A percentile compares a stretch with the other conserved stretches of the same genome.
These are phyloP conservation scores for Cerastis rubricosa DNA, from an alignment of 2,888 invertebrate genomes.

Conservation along the genomic window DNA sequence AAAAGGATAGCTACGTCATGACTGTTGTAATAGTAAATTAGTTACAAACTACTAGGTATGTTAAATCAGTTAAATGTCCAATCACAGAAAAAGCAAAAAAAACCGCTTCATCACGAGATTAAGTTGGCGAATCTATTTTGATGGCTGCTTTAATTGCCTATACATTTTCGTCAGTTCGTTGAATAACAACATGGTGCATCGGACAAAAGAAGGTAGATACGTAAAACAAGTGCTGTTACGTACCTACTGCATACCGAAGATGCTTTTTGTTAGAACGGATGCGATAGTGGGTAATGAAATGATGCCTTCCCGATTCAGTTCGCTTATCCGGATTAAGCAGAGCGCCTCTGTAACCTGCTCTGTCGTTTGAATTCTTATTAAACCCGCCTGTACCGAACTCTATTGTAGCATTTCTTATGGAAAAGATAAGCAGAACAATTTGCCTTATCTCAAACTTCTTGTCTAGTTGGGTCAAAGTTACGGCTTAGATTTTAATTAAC, in stretches of 20 bases:
- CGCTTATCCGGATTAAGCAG: constrained; percentile 81
- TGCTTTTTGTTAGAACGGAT: constrained; percentile 79
- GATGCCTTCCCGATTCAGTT: constrained; percentile 78
- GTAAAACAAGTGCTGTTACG: constrained; percentile 47
- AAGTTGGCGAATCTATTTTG: neutral
- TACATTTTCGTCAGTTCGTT: constrained; percentile 19
- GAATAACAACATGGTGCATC: constrained; percentile 50
- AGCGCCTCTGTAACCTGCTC: constrained; percentile 83
- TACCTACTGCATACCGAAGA: constrained; percentile 67
- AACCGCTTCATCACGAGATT: neutral
- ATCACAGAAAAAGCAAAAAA: neutral
- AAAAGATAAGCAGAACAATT: constrained; percentile 79
- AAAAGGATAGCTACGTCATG: neutral
- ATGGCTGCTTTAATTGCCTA: neutral
- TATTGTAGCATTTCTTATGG: constrained; percentile 72
- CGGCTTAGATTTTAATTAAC: constrained; percentile 28
- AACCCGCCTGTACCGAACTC: constrained; percentile 67
- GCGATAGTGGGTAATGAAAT: constrained; percentile 82
- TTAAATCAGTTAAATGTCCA: neutral
- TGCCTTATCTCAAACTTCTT: constrained; percentile 72
- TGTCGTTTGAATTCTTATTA: constrained; percentile 81
- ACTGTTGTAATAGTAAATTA: neutral
- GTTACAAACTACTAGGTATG: neutral
- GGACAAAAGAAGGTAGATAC: constrained; percentile 49
- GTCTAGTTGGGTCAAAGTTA: constrained; percentile 51